phyloP scores from a whole-genome alignment of 2,113 vertebrate species.

The Mellivora capensis region DNA sequence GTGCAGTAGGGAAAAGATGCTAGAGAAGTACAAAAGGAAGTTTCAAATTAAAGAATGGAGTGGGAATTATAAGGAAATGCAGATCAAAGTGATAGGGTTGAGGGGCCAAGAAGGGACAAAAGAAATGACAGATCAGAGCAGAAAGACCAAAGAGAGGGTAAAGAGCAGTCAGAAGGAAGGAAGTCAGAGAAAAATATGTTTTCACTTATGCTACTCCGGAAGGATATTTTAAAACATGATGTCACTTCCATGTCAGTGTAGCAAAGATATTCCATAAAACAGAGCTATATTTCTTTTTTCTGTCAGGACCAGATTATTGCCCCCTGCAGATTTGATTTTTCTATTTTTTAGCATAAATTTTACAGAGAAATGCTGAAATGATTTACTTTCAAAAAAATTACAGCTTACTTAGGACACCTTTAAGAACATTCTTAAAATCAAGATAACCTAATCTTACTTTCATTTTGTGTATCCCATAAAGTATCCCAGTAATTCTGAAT shows the following conservation, averaged over 20 bases:
- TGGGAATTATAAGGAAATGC: background rate
- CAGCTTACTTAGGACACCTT: background rate
- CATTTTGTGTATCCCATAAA: constrained; percentile 24
- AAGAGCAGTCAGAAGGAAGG: constrained; percentile 10
- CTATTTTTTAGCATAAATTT: constrained; percentile 32
- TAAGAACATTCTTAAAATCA: constrained; percentile 15
- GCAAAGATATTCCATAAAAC: constrained; percentile 54
- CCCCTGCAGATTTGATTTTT: background rate
- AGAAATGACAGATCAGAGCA: constrained; percentile 54
- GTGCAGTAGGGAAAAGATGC: background rate
- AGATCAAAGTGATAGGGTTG: constrained; percentile 54
- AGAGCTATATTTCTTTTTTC: background rate
- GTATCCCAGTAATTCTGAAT: background rate
- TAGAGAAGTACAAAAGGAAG: constrained; percentile 32
- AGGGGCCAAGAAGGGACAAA: constrained; percentile 27
- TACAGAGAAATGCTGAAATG: background rate
- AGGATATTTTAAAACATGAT: constrained; percentile 57
- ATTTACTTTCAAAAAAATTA: background rate
- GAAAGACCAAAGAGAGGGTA: constrained; percentile 16
- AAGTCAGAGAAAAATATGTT: constrained; percentile 65
- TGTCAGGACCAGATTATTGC: constrained; percentile 35
- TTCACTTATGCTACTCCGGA: constrained; percentile 57
- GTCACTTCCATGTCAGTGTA: constrained; percentile 62
- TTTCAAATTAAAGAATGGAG: constrained; percentile 54
- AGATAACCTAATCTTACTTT: background rate